These are phyloP conservation scores for Protobothrops mucrosquamatus DNA, from an alignment of 2,113 vertebrate species.

Conservation along the genomic window DNA sequence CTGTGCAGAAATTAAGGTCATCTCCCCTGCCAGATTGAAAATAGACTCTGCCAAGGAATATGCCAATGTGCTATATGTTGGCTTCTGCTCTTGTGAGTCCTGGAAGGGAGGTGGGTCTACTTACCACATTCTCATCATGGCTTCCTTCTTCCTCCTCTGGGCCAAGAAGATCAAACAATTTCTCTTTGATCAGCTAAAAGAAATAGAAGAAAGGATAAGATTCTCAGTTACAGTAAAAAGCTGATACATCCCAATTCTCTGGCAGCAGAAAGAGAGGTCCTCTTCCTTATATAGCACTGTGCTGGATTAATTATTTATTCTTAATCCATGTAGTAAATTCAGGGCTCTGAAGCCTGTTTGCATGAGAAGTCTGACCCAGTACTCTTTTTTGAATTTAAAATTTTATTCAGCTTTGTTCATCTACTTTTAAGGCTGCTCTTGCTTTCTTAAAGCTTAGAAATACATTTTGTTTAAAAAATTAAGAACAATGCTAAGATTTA, in stretches of 20 bases:
- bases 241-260: not conserved
- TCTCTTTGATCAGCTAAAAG: conserved; percentile 91
- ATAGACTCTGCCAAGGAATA: not conserved
- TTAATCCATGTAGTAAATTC: not conserved
- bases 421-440: not conserved
- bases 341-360: not conserved
- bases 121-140: conserved; percentile 93
- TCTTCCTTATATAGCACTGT: not conserved
- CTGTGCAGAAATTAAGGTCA: not conserved
- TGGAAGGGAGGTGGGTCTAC: not conserved
- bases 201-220: not conserved
- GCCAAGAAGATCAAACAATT: conserved; percentile 87
- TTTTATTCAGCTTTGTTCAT: not conserved
- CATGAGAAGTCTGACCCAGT: not conserved
- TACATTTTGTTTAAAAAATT: not conserved
- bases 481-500: not conserved
- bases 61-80: not conserved
- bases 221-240: not conserved
- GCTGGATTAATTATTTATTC: not conserved
- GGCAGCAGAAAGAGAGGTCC: not conserved
- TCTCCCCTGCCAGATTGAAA: not conserved
- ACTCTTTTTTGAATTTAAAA: not conserved
- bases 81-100: not conserved
- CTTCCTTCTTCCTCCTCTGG: conserved; percentile 94
- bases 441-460: not conserved